phyloP scores from a whole-genome alignment of 2,888 invertebrate genomes.

The Andrena bucephala region DNA sequence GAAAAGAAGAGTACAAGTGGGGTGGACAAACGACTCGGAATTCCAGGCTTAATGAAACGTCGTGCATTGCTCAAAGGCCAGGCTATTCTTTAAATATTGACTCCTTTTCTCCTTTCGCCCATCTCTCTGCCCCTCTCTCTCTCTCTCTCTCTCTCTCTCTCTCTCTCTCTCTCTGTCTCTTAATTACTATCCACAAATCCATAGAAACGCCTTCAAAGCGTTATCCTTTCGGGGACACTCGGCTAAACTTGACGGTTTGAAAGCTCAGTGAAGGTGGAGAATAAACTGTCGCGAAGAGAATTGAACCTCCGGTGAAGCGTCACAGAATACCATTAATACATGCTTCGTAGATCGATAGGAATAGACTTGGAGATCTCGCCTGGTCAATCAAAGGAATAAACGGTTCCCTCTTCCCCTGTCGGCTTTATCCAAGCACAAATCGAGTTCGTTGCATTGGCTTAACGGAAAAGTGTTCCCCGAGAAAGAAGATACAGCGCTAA shows the following conservation, averaged over 20 bases:
- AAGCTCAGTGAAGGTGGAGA: neutral
- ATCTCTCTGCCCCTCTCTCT: neutral
- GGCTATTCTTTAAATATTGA: neutral
- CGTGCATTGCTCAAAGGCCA: neutral
- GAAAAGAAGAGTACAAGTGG: neutral
- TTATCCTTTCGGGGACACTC: neutral
- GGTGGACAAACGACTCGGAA: slow-evolving; percentile 14
- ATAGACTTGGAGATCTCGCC: neutral
- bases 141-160: no score
- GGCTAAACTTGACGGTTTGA: neutral
- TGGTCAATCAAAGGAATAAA: slow-evolving; percentile 39
- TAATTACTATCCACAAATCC: neutral
- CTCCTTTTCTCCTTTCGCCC: neutral
- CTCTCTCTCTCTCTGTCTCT: neutral
- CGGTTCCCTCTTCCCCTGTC: neutral
- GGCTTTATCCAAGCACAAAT: slow-evolving; percentile 18
- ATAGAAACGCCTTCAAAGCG: neutral
- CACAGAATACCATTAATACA: neutral
- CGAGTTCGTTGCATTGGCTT: slow-evolving; percentile 27
- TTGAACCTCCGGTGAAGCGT: neutral
- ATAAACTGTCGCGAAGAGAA: neutral
- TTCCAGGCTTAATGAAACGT: slow-evolving; percentile 4
- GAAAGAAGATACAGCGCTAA: slow-evolving; percentile 23
- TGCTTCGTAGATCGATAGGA: neutral
- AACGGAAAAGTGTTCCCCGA: slow-evolving; percentile 7